phyloP scores from a whole-genome alignment of 2,888 invertebrate genomes.

The Arctia plantaginis region DNA sequence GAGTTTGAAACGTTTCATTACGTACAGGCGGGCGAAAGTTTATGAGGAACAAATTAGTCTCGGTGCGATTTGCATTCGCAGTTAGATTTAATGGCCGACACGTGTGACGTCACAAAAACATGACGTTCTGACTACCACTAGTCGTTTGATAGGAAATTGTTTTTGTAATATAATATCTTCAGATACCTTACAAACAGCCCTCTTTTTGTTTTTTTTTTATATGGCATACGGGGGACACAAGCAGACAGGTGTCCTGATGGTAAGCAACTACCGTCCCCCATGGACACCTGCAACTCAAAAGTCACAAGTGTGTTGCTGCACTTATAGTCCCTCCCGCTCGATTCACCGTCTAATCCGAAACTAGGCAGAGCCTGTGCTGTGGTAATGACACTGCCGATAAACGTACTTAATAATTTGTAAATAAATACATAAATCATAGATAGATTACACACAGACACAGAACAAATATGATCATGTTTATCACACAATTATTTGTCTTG shows the following conservation, averaged over 20 bases:
- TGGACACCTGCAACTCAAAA: too few species aligned
- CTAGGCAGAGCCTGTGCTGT: not conserved
- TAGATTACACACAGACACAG: not conserved
- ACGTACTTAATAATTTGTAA: not conserved
- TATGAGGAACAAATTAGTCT: constrained; percentile 69
- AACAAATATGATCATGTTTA: too few species aligned
- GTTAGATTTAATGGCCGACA: constrained; percentile 34
- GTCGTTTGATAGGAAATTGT: constrained; percentile 21
- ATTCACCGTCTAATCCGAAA: not conserved
- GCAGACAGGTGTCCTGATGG: too few species aligned
- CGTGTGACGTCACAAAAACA: constrained; percentile 32
- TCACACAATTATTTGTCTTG: too few species aligned
- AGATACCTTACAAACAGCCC: not conserved
- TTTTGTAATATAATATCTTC: not conserved
- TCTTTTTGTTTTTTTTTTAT: too few species aligned
- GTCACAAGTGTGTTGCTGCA: too few species aligned
- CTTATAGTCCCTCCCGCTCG: too few species aligned
- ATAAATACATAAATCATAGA: not conserved
- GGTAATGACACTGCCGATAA: too few species aligned
- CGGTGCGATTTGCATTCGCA: constrained; percentile 72
- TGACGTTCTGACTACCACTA: constrained; percentile 30
- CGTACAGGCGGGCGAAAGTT: constrained; percentile 49
- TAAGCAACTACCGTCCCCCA: too few species aligned
- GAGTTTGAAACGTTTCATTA: constrained; percentile 15
- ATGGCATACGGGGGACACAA: too few species aligned